phyloP scores from a whole-genome alignment of 2,797 vertebrate genomes.

The Anabacerthia variegaticeps region DNA sequence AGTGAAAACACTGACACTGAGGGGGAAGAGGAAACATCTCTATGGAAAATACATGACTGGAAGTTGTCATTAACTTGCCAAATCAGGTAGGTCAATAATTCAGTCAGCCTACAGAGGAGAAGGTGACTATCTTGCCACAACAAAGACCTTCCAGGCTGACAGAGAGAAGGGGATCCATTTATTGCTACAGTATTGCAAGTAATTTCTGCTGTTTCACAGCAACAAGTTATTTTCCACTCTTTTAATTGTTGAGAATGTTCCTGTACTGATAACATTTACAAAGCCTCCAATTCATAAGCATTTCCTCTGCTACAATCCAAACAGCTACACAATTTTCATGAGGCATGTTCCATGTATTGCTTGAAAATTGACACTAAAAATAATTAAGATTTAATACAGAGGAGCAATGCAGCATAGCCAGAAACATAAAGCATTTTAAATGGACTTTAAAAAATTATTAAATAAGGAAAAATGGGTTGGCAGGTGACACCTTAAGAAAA shows the following conservation, averaged over 20 bases:
- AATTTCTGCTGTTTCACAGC: not conserved
- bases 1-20: not conserved
- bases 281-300: not conserved
- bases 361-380: not conserved
- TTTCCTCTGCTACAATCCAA: not conserved
- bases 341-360: not conserved
- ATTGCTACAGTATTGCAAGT: not conserved
- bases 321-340: not conserved
- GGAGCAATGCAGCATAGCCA: not conserved
- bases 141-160: not conserved
- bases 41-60: not conserved
- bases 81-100: not conserved
- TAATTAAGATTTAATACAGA: not conserved
- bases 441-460: not conserved
- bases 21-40: not conserved
- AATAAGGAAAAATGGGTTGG: not conserved
- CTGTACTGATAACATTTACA: not conserved
- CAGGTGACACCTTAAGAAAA: not conserved
- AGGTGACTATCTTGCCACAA: not conserved
- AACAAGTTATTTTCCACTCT: not conserved
- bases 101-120: not conserved
- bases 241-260: not conserved
- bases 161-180: not conserved
- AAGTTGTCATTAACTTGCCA: not conserved
- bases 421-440: not conserved